phyloP scores from a whole-genome alignment of 2,113 vertebrate genomes.

The Felis chaus region DNA sequence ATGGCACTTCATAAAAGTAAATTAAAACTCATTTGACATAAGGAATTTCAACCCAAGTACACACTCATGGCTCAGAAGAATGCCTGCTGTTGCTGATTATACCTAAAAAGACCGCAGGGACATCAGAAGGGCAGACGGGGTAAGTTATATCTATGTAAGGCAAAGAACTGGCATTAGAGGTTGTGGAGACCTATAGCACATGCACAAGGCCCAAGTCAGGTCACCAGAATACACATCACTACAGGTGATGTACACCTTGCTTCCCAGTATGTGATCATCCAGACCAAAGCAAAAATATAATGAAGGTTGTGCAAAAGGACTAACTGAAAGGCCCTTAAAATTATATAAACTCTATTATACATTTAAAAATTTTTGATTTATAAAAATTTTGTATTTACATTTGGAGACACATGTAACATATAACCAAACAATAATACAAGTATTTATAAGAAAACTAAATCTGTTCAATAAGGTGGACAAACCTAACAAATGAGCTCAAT shows the following conservation, averaged over 20 bases:
- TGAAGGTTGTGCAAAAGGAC: constrained; percentile 3
- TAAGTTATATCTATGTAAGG: background rate
- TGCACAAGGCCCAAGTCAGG: background rate
- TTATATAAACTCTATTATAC: background rate
- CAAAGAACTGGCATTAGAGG: background rate
- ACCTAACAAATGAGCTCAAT: constrained; percentile 14
- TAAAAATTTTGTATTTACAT: constrained; percentile 27
- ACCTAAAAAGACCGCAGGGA: background rate
- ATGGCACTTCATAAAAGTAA: constrained; percentile 7
- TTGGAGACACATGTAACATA: background rate
- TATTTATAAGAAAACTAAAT: background rate
- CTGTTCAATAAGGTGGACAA: background rate
- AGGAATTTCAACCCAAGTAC: constrained; percentile 32
- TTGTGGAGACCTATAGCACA: background rate
- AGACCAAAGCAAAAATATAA: background rate
- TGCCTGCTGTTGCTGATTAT: background rate
- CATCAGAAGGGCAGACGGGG: background rate
- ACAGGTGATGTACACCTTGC: background rate
- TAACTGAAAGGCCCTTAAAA: constrained; percentile 2
- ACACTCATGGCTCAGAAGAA: constrained; percentile 7
- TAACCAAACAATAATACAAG: background rate
- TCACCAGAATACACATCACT: background rate
- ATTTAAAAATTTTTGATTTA: background rate
- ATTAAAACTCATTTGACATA: constrained; percentile 33
- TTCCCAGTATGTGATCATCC: background rate